Base-by-base conservation (phyloP, 2,888 invertebrate genomes). In the Myathropa florea region DNA sequence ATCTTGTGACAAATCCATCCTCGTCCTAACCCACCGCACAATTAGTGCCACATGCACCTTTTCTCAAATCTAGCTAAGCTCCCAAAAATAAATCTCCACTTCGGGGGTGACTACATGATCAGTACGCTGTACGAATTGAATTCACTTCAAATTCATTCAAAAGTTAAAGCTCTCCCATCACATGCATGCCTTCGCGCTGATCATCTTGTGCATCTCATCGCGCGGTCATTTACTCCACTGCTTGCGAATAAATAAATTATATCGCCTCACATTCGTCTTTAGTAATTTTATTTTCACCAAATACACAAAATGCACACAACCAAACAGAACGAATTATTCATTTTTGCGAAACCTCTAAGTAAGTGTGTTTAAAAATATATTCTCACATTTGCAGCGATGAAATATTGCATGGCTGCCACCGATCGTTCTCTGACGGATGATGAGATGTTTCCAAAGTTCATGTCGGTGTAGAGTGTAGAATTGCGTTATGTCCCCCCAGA, bases 301-400 rank as follows among this genome's bases (percentile, higher is more conserved):
- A 57, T 57, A 3, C 23, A 57, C 57, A 24, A 57, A 57, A 57
- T 57, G 10, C 23, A 57, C 57, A 57, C 57, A 57, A 12, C 57
- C 46, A n/a, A n/a, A 64, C 64, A 72, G 61, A 33, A 53, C 21
- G 33, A 61, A 80, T 80, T 72, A 72, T 61, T 80, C 72, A 80
- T 67, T 72, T 63, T 21, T 67, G 33, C 18, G 72, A 57, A 55
- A 79, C 65, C 26, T 72, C n/a, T 72, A 65, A 79, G 53, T 60
- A 65, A 71, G 39, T 71, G 39, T 57, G 46, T 59, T 73, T 80
- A 80, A 72, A 80, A 80, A 80, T 80, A 80, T 3, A 61, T 36
- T 55, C 65, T 53, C 61, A 7, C 61, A 12, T 63, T 67, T 76
- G 75, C 46, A 30, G 46, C 59, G 64, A 14, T 57, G 57, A 33